Evolutionary conservation across 2,888 invertebrate genomes (phyloP).

Genomic region (Monopis laevigella): DNA sequence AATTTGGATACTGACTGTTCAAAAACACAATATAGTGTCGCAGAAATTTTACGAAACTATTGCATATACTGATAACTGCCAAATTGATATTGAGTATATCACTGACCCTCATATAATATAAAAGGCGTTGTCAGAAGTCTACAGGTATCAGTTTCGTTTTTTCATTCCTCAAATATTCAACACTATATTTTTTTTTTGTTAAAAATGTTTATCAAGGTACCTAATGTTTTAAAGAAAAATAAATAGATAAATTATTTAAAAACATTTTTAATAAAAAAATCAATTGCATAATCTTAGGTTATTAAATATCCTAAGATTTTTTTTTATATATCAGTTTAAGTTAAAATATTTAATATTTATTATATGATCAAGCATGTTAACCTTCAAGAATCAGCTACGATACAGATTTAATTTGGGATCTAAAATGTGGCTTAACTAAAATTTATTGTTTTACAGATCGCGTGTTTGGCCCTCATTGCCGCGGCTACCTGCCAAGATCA

Average conservation of each 20-base stretch:
- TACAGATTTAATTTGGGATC: no score
- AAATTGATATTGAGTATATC: slow-evolving; percentile 8
- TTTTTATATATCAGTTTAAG: no score
- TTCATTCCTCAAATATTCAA: not conserved
- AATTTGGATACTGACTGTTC: no score
- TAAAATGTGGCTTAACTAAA: no score
- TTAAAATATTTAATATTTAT: no score
- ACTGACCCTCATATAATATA: slow-evolving; percentile 27
- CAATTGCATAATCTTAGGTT: no score
- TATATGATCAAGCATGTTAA: no score
- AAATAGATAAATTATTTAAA: no score
- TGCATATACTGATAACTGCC: slow-evolving; percentile 26
- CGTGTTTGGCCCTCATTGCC: slow-evolving; percentile 21
- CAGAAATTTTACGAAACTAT: slow-evolving; percentile 38
- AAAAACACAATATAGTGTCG: slow-evolving; percentile 28
- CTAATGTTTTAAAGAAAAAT: no score
- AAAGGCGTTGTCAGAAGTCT: slow-evolving; percentile 24
- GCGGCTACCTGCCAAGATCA: slow-evolving; percentile 19
- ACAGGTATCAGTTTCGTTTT: slow-evolving; percentile 25
- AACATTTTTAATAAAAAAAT: no score
- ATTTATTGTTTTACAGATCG: slow-evolving; percentile 22
- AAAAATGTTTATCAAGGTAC: slow-evolving; percentile 8
- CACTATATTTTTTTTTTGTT: not conserved
- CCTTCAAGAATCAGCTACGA: no score
- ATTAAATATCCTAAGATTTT: no score